Conservation (phyloP, 2,888 invertebrate genomes). For the Phortica magna region DNA sequence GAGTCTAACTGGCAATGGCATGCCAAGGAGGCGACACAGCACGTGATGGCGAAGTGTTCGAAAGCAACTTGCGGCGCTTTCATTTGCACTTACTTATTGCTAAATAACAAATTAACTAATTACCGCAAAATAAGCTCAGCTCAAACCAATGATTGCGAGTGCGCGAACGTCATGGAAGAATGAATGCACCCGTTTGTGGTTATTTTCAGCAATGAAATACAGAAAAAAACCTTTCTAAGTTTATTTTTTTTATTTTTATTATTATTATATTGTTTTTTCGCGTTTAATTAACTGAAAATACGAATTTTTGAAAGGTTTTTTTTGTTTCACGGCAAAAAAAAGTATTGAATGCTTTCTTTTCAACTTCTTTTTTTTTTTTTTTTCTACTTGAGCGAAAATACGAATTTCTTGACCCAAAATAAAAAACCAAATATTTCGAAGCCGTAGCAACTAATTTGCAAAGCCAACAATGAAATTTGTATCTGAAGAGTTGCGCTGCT, state of each 20-base stretch:
- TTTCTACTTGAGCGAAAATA: neutral
- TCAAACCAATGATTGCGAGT: neutral
- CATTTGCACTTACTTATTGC: constrained; percentile 11
- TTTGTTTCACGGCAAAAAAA: neutral
- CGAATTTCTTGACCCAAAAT: constrained; percentile 24
- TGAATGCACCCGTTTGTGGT: constrained; percentile 18
- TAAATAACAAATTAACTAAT: constrained; percentile 29
- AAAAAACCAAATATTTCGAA: neutral
- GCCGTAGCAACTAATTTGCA: constrained; percentile 12
- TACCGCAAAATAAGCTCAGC: constrained; percentile 22
- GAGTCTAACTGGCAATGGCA: too few relatives aligned
- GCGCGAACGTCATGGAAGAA: constrained; percentile 25
- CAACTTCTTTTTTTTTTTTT: neutral
- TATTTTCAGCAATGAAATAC: neutral
- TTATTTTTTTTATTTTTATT: neutral
- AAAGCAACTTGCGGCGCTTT: neutral
- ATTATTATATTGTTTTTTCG: constrained; percentile 15
- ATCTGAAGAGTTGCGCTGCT: neutral
- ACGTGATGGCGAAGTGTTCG: too few relatives aligned
- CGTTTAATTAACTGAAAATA: constrained; percentile 24
- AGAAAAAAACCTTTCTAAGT: neutral
- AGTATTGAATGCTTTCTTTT: constrained; percentile 1
- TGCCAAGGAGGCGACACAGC: too few relatives aligned
- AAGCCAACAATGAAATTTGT: neutral
- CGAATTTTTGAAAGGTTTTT: constrained; percentile 12